These are phyloP conservation scores for Acipenser transmontanus DNA, from an alignment of 2,797 vertebrate species.

Conservation along the genomic window DNA sequence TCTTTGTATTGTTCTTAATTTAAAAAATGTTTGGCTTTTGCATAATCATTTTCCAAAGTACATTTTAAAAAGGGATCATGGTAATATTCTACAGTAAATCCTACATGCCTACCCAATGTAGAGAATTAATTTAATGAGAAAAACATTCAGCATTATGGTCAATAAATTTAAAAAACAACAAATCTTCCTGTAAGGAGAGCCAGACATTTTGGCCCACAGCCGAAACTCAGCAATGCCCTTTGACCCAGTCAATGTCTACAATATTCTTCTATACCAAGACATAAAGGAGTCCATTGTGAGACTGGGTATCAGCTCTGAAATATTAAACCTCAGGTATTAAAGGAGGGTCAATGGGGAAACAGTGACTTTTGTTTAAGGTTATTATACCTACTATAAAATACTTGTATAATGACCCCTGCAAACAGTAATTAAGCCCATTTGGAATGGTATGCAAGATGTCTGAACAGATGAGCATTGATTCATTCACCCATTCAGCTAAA, in stretches of 20 bases:
- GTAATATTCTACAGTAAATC: no score
- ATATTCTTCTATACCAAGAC: slow-evolving; percentile 28
- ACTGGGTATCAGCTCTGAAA: slow-evolving; percentile 46
- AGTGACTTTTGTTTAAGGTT: slow-evolving; percentile 38
- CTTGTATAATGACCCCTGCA: slow-evolving; percentile 34
- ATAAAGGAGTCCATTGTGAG: slow-evolving; percentile 48
- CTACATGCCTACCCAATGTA: no score
- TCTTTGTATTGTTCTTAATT: no score
- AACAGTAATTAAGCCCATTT: slow-evolving; percentile 34
- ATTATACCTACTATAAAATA: slow-evolving; percentile 34
- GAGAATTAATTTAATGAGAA: no score
- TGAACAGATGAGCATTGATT: slow-evolving; percentile 22
- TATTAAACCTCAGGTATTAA: slow-evolving; percentile 46
- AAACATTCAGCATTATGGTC: no score
- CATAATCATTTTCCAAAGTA: no score
- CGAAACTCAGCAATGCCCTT: neutral
- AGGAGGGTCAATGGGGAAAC: slow-evolving; percentile 33
- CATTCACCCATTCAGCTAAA: slow-evolving; percentile 4
- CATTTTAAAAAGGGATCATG: no score
- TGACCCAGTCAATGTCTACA: slow-evolving; percentile 43
- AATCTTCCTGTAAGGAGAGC: neutral
- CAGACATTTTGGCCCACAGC: neutral
- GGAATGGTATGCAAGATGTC: slow-evolving; percentile 30
- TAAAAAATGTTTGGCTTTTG: no score
- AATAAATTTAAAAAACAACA: no score